These are phyloP conservation scores for Turritopsis dohrnii DNA, from an alignment of 30 jellyfish, hydroid and myxozoan species.

Conservation along the genomic window DNA sequence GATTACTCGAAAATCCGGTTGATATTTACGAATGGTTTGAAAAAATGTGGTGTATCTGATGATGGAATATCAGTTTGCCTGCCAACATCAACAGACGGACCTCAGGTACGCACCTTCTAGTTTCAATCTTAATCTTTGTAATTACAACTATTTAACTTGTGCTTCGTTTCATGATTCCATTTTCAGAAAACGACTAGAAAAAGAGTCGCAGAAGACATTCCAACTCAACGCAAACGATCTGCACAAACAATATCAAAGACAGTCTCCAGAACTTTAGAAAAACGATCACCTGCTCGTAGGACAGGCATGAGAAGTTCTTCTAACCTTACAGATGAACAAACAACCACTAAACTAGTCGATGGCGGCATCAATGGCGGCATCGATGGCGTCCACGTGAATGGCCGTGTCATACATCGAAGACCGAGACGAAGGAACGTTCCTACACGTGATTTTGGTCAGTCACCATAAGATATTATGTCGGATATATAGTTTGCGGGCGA, in stretches of 20 bases:
- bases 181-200: neutral
- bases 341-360: too few species aligned
- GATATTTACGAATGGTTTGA: conserved; percentile 54
- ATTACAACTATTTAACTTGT: too few species aligned
- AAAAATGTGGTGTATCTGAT: conserved; percentile 35
- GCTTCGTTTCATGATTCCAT: neutral
- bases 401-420: neutral
- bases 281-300: neutral
- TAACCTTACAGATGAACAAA: neutral
- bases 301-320: neutral
- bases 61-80: conserved; percentile 63
- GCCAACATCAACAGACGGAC: conserved; percentile 14
- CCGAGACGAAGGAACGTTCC: conserved; percentile 17
- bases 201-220: neutral
- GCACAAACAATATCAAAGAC: neutral
- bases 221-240: neutral
- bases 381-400: neutral
- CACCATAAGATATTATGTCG: neutral
- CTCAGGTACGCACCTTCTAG: conserved; percentile 14
- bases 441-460: conserved; percentile 18
- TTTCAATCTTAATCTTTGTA: too few species aligned
- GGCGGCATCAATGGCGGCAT: too few species aligned
- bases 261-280: neutral
- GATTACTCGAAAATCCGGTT: conserved; percentile 48
- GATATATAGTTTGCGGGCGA: neutral